These are phyloP conservation scores for Heliconius nattereri DNA, from an alignment of 1,140 invertebrate species.

Conservation along the genomic window DNA sequence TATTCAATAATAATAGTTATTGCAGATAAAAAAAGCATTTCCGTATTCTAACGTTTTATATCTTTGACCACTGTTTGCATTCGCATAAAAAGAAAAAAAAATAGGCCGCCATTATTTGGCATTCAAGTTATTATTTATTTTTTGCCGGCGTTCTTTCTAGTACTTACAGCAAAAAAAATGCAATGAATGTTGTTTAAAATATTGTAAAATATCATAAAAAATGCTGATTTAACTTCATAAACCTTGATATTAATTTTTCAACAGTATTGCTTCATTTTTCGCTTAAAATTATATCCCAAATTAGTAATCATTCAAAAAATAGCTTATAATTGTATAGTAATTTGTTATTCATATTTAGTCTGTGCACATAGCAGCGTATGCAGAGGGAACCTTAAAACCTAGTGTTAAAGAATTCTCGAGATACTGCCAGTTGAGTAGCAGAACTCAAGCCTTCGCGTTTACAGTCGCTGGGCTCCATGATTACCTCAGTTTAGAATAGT, in stretches of 20 bases:
- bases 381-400: too few species aligned
- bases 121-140: conserved; percentile 13
- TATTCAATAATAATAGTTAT: conserved; percentile 20
- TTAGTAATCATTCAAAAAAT: too few species aligned
- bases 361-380: too few species aligned
- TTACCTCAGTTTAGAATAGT: neutral
- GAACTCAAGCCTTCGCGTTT: too few species aligned
- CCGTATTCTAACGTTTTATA: conserved; percentile 58
- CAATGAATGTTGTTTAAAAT: neutral
- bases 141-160: neutral
- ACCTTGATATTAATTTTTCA: neutral
- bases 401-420: too few species aligned
- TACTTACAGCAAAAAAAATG: neutral
- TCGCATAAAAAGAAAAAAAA: conserved; percentile 26
- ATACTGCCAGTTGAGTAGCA: too few species aligned
- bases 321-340: too few species aligned
- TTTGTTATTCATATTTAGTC: too few species aligned
- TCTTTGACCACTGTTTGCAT: conserved; percentile 39
- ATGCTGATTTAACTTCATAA: neutral
- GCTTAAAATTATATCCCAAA: neutral
- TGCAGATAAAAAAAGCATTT: conserved; percentile 48
- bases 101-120: conserved; percentile 15
- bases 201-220: neutral
- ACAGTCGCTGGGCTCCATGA: too few species aligned
- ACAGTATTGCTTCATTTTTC: neutral